phyloP scores from a whole-genome alignment of 2,888 invertebrate species.

The Norana najaformis region DNA sequence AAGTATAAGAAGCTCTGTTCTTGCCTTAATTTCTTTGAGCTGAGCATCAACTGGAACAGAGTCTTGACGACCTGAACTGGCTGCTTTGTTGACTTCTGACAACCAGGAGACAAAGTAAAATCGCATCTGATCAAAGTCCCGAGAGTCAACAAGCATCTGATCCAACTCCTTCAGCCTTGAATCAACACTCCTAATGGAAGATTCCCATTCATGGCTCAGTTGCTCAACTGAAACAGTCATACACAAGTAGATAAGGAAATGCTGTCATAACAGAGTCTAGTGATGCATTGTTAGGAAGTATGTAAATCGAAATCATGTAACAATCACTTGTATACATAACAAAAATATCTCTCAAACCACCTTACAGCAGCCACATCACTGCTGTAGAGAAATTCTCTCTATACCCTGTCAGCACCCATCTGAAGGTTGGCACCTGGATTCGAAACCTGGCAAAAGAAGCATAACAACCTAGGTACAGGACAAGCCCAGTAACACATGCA shows the following conservation, averaged over 20 bases:
- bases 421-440: too few relatives aligned
- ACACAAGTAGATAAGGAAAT: neutral
- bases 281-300: neutral
- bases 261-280: neutral
- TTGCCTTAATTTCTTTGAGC: neutral
- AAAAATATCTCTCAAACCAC: too few relatives aligned
- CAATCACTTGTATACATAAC: too few relatives aligned
- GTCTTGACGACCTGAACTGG: neutral
- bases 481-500: too few relatives aligned
- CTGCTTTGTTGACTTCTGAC: constrained; percentile 16
- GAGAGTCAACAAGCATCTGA: constrained; percentile 8
- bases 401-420: too few relatives aligned
- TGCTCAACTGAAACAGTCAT: constrained; percentile 17
- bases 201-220: constrained; percentile 20
- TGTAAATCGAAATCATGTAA: too few relatives aligned
- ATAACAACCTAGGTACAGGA: too few relatives aligned
- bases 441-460: too few relatives aligned
- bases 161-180: neutral
- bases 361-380: too few relatives aligned
- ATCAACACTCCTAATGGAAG: constrained; percentile 4
- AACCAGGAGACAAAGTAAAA: neutral
- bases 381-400: too few relatives aligned
- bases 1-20: neutral
- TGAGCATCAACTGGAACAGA: neutral
- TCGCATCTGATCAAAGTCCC: neutral